Evolutionary conservation across 2,888 invertebrate genomes (phyloP), one percentile per base, ranked within the genome.

Genomic region (Azorinus chamasolen): DNA sequence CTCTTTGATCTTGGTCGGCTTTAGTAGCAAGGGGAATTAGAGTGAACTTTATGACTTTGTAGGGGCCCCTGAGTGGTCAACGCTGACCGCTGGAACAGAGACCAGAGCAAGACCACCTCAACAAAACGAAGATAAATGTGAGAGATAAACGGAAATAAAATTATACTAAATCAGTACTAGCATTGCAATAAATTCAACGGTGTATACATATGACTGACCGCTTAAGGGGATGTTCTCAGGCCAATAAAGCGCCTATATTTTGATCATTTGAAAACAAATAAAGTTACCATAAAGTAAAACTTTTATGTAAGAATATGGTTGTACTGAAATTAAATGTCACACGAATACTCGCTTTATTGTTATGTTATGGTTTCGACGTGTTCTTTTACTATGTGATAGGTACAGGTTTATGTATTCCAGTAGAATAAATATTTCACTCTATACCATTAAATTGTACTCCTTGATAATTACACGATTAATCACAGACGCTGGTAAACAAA

Each of bases 161-260:
- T 64, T 61, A 68, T 73, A 65, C 57, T 80, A 80, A 80, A 80
- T 69, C 79, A 57, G 79, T 76, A 80, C 79, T 80, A 71, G 61
- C 54, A 41, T 25, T 18, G 39, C 64, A 45, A 72, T 80, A 72
- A 80, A 73, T 57, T 43, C 46, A 50, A 32, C 69, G 57, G 57
- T 58, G 50, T 45, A 54, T 53, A 46, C 54, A 25, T 58, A 57
- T 43, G 48, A 14, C 24, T 39, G 20, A 16, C 51, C 63, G 72
- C 57, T 75, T 65, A n/a, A 54, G 41, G 75, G 75, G 69, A 46
- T 24, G 32, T 37, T 39, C 55, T 51, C 46, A 32, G 24, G 20
- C 59, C 51, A 71, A 80, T 80, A 80, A 80, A 80, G 72, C 61
- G 79, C 63, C 79, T 76, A 80, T 80, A 80, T 80, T 76, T 48